phyloP scores from a whole-genome alignment of 1,140 invertebrate species.

The Meloidogyne floridensis region DNA sequence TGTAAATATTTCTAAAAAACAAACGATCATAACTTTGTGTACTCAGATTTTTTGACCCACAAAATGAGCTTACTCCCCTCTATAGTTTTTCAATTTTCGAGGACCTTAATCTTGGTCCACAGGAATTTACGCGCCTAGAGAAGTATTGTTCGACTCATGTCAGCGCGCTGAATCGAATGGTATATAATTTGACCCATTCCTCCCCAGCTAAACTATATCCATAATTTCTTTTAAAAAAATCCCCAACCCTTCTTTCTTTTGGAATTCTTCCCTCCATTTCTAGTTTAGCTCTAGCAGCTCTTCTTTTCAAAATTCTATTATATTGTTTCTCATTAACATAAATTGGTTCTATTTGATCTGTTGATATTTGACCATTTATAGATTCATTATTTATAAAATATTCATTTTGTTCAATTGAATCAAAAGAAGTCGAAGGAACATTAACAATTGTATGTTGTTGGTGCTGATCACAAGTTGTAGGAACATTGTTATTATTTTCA shows the following conservation, averaged over 20 bases:
- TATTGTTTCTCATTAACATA: conserved; percentile 99
- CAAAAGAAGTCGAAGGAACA: background rate
- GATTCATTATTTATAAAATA: conserved; percentile 4
- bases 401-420: conserved; percentile 13
- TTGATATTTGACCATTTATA: background rate
- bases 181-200: too few relatives aligned
- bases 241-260: conserved; percentile 83
- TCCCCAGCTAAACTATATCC: too few relatives aligned
- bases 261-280: conserved; percentile 91
- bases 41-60: too few relatives aligned
- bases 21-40: background rate
- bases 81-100: too few relatives aligned
- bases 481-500: too few relatives aligned
- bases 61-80: too few relatives aligned
- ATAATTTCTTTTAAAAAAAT: background rate
- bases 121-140: too few relatives aligned
- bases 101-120: too few relatives aligned
- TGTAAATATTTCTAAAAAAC: conserved; percentile 91
- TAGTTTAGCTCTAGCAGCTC: conserved; percentile 85
- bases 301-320: conserved; percentile 81
- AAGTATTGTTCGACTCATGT: too few relatives aligned
- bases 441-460: background rate
- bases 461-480: background rate
- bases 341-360: conserved; percentile 82
- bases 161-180: too few relatives aligned